Evolutionary conservation across 2,888 invertebrate species (phyloP).

Genomic region (Cantharis rustica): DNA sequence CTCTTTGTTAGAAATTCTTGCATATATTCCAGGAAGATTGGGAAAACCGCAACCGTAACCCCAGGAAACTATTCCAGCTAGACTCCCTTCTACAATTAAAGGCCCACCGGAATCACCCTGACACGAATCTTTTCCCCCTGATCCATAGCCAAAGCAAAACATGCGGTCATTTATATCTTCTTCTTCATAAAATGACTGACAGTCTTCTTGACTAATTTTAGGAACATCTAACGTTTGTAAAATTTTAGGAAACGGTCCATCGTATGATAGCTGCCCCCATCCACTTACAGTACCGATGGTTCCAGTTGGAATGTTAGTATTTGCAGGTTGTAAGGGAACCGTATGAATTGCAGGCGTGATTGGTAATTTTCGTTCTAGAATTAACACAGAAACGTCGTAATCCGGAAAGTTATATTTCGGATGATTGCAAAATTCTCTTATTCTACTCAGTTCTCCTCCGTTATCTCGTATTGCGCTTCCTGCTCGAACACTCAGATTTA

Average conservation of each 20-base stretch:
- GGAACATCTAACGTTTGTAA: not conserved
- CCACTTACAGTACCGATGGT: not conserved
- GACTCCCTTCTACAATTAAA: not conserved
- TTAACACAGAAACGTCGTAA: not conserved
- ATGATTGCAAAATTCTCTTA: not conserved
- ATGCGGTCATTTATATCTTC: conserved; percentile 1
- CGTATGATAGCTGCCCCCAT: not conserved
- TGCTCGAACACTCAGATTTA: conserved; percentile 13
- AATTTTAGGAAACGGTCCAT: not conserved
- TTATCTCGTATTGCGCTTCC: conserved; percentile 18
- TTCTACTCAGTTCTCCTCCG: conserved; percentile 22
- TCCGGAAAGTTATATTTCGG: not conserved
- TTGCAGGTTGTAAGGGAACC: not conserved
- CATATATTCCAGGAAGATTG: conserved; percentile 8
- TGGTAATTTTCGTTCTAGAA: not conserved
- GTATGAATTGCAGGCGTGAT: not conserved
- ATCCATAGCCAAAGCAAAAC: not conserved
- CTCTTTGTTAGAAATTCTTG: not conserved
- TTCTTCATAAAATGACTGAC: not conserved
- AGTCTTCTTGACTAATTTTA: not conserved
- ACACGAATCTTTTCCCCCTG: conserved; percentile 3
- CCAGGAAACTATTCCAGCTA: conserved; percentile 12
- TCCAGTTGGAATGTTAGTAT: not conserved
- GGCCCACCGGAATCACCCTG: conserved; percentile 21
- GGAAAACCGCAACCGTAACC: conserved; percentile 4